These are phyloP conservation scores for Bothrops alternatus DNA, from an alignment of 2,797 vertebrate species.

Conservation along the genomic window DNA sequence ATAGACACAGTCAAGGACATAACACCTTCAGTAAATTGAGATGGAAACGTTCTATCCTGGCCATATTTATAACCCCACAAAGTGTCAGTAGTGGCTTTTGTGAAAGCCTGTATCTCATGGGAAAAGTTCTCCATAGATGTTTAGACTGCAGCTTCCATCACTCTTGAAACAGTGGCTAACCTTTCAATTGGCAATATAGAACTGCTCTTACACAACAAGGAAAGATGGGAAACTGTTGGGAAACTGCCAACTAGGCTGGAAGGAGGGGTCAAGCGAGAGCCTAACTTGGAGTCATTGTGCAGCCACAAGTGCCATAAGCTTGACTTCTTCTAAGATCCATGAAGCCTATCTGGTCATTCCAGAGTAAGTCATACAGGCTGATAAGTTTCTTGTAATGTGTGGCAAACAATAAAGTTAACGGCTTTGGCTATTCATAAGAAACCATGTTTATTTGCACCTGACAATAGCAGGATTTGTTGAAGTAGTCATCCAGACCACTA, in stretches of 20 bases:
- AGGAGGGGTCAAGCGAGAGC: not conserved
- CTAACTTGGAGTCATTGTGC: not conserved
- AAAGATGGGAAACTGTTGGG: not conserved
- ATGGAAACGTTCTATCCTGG: not conserved
- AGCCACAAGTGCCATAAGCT: not conserved
- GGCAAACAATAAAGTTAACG: not conserved
- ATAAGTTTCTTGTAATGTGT: not conserved
- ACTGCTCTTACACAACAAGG: not conserved
- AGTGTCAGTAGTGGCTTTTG: not conserved
- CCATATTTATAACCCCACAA: not conserved
- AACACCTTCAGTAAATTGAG: not conserved
- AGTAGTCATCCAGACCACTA: not conserved
- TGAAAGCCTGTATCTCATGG: not conserved
- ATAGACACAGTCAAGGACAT: not conserved
- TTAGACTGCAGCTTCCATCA: not conserved
- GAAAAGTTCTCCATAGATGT: not conserved
- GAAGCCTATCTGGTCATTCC: not conserved
- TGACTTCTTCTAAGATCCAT: not conserved
- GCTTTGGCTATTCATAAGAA: not conserved
- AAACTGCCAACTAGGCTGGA: not conserved
- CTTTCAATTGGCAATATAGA: not conserved
- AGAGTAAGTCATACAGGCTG: not conserved
- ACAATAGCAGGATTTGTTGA: not conserved
- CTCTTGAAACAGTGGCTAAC: not conserved
- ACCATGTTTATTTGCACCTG: not conserved